Evolutionary conservation across 2,113 vertebrate genomes (phyloP), one percentile per base, ranked within the genome.

Genomic region (Antigone vipio): DNA sequence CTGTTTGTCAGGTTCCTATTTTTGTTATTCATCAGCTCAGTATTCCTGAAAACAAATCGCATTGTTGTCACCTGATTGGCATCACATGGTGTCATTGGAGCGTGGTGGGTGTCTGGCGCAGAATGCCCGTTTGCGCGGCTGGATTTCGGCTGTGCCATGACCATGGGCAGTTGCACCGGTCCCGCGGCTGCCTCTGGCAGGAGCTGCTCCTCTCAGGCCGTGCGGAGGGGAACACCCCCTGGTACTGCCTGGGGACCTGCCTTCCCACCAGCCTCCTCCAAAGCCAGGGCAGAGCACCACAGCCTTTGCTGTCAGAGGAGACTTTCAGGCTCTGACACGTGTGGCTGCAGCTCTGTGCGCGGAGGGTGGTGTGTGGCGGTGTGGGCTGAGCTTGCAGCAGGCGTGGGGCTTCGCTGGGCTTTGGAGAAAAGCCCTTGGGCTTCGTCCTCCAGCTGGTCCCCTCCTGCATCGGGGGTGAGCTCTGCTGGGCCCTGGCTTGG

Each of bases 1-100:
- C 90, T 96, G 95, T 92, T 97, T 76, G 67, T 95, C 95, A 80
- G 92, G 95, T 95, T 96, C 95, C 95, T 96, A 80, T 88, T 96
- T 96, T 96, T 93, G 89, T 95, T 96, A 93, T 92, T 96, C 92
- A 96, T 93, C 50, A 6, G 34, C 67, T 94, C 92, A 93, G 89
- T 94, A 92, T 97, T 97, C 95, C 96, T 97, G 94, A 96, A 97
- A 97, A 92, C 96, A 96, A 89, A 68, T 47, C 0, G 2, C 3
- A 17, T 35, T 85, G 84, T 47, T 89, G 67, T 79, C 85, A 85
- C 35, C 74, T 88, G 87, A 42, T 62, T 58, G 92, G 81, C 92
- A 85, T 42, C 35, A 3, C 2, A 26, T 0, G 8, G 64, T 2
- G 2, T 40, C 2, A 29, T 26, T 29, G 2, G 79, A 80, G 47